Evolutionary conservation across 2,113 vertebrate genomes (phyloP).

Genomic region (Bombycilla garrulus): DNA sequence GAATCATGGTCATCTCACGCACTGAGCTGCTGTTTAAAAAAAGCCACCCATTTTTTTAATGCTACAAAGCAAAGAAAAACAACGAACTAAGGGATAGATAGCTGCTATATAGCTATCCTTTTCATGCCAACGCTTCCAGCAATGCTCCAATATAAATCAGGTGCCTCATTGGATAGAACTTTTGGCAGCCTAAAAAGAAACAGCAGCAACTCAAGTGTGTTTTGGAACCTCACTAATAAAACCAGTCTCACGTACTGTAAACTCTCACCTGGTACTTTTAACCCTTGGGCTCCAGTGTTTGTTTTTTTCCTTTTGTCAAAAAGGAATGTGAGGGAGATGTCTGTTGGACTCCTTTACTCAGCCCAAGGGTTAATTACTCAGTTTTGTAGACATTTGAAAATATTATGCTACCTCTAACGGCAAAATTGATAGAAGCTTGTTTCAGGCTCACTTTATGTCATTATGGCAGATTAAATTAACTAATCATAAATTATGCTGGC

Average conservation of each 20-base stretch:
- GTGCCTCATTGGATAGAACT: not conserved
- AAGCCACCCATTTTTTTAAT: not conserved
- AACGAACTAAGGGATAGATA: not conserved
- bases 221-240: not conserved
- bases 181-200: not conserved
- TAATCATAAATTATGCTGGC: constrained; percentile 66
- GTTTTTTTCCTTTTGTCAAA: constrained; percentile 20
- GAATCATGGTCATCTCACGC: not conserved
- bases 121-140: not conserved
- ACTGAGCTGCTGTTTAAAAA: not conserved
- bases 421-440: constrained; percentile 68
- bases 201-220: not conserved
- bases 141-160: not conserved
- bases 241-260: not conserved
- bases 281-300: not conserved
- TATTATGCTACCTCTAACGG: constrained; percentile 69
- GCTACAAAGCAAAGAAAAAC: not conserved
- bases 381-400: constrained; percentile 69
- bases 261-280: constrained; percentile 12
- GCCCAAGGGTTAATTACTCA: constrained; percentile 62
- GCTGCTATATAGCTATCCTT: not conserved
- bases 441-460: constrained; percentile 67
- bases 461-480: constrained; percentile 71
- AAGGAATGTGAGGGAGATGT: constrained; percentile 4
- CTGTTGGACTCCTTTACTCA: constrained; percentile 34